Evolutionary conservation across 2,113 vertebrate genomes (phyloP).

Genomic region (Leptodactylus fuscus): DNA sequence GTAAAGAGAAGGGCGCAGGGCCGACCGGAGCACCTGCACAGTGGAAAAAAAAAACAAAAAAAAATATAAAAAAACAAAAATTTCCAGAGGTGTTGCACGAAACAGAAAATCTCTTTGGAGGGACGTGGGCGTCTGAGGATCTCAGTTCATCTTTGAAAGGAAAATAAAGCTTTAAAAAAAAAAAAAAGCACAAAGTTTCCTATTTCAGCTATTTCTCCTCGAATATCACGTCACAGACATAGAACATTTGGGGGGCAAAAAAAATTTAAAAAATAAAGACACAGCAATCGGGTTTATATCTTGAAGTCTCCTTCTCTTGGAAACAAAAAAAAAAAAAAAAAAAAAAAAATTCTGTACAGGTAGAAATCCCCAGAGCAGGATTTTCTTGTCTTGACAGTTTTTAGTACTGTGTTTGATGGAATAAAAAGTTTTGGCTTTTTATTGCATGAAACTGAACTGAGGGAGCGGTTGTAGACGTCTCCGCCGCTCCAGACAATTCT

Average conservation of each 20-base stretch:
- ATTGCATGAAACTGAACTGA: constrained; percentile 87
- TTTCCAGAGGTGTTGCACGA: constrained; percentile 21
- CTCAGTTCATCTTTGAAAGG: constrained; percentile 81
- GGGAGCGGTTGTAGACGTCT: constrained; percentile 68
- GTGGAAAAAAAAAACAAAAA: constrained; percentile 65
- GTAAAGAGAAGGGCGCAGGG: constrained; percentile 51
- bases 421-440: constrained; percentile 91
- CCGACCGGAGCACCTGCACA: constrained; percentile 66
- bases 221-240: constrained; percentile 77
- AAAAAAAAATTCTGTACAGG: constrained; percentile 83
- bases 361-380: constrained; percentile 82
- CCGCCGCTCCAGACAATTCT: constrained; percentile 81
- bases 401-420: constrained; percentile 82
- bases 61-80: not conserved
- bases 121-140: constrained; percentile 87
- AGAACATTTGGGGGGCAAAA: constrained; percentile 72
- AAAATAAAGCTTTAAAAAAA: constrained; percentile 75
- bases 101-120: constrained; percentile 69
- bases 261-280: constrained; percentile 63
- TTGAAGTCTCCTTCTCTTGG: constrained; percentile 77
- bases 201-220: constrained; percentile 82
- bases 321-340: constrained; percentile 62
- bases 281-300: constrained; percentile 80
- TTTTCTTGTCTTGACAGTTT: constrained; percentile 82
- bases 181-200: constrained; percentile 81